A percentile compares a stretch with the other conserved stretches of the same genome.
These are phyloP conservation scores for Corythornis madagascariensis DNA, from an alignment of 2,113 vertebrate species.

Conservation along the genomic window DNA sequence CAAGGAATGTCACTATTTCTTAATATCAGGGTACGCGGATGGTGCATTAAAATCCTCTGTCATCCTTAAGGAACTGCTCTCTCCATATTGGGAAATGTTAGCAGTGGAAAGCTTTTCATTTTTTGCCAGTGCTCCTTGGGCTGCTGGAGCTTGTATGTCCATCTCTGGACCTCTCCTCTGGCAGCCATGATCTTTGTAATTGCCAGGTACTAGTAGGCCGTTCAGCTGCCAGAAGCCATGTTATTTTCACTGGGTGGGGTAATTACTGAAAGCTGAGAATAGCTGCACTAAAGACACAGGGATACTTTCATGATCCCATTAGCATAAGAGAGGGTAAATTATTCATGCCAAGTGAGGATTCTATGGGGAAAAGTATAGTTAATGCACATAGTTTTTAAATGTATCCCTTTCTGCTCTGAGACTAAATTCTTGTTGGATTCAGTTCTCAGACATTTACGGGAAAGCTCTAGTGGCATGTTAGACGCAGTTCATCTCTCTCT, in stretches of 20 bases:
- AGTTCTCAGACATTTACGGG: constrained; percentile 96
- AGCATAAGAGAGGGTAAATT: constrained; percentile 99
- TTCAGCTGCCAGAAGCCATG: constrained; percentile 82
- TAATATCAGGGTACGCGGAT: background rate
- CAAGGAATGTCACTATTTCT: background rate
- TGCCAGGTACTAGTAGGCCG: constrained; percentile 75
- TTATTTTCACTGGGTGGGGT: constrained; percentile 92
- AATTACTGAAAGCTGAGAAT: constrained; percentile 96
- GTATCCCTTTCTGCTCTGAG: constrained; percentile 93
- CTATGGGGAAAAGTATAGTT: constrained; percentile 99
- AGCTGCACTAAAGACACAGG: constrained; percentile 89
- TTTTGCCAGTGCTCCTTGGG: constrained; percentile 1
- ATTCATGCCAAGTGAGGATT: constrained; percentile 99
- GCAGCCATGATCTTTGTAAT: constrained; percentile 75
- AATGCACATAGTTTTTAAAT: constrained; percentile 99
- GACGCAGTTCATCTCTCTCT: constrained; percentile 87
- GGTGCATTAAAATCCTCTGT: background rate
- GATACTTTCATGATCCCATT: constrained; percentile 99
- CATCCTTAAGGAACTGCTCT: background rate
- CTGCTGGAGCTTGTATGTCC: constrained; percentile 37
- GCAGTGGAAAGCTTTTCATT: constrained; percentile 5
- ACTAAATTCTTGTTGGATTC: constrained; percentile 98
- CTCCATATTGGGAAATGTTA: background rate
- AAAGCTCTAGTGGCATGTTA: constrained; percentile 92
- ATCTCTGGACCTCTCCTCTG: constrained; percentile 48